Conservation (phyloP, 2,113 vertebrate genomes). For the Climacteris rufus region DNA sequence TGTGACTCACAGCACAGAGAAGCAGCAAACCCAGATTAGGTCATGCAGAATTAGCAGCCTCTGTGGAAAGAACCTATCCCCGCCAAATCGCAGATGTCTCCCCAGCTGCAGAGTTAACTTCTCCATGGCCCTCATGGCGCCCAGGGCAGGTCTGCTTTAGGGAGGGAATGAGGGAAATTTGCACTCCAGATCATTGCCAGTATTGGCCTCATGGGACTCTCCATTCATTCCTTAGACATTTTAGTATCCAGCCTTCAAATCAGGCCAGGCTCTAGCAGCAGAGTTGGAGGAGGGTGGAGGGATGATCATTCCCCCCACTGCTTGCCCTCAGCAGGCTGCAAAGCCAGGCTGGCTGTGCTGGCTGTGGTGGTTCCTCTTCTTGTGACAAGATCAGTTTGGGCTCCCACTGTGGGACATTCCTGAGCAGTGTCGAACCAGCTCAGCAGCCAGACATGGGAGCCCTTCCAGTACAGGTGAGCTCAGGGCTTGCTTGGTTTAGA, state of each 20-base stretch:
- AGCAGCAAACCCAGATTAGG: slow-evolving; percentile 41
- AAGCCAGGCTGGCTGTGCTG: neutral
- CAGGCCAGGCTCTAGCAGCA: neutral
- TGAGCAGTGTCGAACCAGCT: neutral
- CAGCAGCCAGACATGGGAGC: neutral
- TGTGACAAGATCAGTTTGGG: neutral
- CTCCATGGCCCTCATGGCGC: neutral
- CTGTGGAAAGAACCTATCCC: slow-evolving; percentile 46
- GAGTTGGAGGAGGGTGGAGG: neutral
- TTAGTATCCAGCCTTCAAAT: neutral
- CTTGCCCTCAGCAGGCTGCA: neutral
- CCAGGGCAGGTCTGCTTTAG: neutral
- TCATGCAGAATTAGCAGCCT: slow-evolving; percentile 37
- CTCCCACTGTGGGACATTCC: neutral
- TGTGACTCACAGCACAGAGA: neutral
- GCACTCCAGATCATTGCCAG: neutral
- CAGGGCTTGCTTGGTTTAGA: neutral
- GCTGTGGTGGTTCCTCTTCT: neutral
- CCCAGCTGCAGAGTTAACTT: slow-evolving; percentile 28
- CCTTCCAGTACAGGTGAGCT: neutral
- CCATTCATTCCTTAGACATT: neutral
- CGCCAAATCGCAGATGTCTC: slow-evolving; percentile 2
- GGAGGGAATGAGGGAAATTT: neutral
- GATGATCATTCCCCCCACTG: neutral
- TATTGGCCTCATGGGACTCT: neutral